These are phyloP conservation scores for Carollia perspicillata DNA, from an alignment of 2,113 vertebrate species.

Conservation along the genomic window DNA sequence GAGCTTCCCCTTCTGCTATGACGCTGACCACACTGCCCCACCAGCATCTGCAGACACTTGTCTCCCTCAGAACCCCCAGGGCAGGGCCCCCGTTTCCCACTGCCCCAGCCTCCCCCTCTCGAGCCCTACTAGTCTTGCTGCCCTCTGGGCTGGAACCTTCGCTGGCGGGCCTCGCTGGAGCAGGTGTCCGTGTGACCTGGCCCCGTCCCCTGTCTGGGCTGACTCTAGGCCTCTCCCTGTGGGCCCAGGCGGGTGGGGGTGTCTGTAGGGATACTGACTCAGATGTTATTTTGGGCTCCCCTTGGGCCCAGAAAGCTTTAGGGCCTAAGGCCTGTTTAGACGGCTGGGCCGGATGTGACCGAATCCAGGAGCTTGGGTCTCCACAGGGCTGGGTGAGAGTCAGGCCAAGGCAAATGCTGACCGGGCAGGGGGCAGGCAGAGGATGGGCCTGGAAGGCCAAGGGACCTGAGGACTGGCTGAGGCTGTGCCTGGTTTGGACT, in stretches of 20 bases:
- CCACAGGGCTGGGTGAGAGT: background rate
- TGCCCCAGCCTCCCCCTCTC: background rate
- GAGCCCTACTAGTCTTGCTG: background rate
- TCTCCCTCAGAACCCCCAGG: background rate
- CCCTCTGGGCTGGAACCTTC: background rate
- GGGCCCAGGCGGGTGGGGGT: background rate
- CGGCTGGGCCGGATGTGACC: conserved; percentile 60
- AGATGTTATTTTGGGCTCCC: conserved; percentile 75
- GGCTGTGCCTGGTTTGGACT: background rate
- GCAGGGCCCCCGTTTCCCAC: background rate
- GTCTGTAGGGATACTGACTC: conserved; percentile 66
- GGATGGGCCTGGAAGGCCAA: background rate
- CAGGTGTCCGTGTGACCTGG: conserved; percentile 30
- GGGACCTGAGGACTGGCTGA: background rate
- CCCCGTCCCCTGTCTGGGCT: conserved; percentile 26
- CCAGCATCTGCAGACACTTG: background rate
- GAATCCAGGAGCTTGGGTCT: background rate
- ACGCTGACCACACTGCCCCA: background rate
- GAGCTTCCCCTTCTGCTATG: background rate
- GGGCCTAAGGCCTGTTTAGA: conserved; percentile 66
- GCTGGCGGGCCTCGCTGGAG: background rate
- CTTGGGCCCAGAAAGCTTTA: conserved; percentile 18
- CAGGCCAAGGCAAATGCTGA: conserved; percentile 40
- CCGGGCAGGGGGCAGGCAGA: background rate
- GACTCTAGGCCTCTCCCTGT: conserved; percentile 19